A percentile compares a stretch with the other conserved stretches of the same genome.
These are phyloP conservation scores for Alectoris magna DNA, from an alignment of 2,797 vertebrate species.

Conservation along the genomic window DNA sequence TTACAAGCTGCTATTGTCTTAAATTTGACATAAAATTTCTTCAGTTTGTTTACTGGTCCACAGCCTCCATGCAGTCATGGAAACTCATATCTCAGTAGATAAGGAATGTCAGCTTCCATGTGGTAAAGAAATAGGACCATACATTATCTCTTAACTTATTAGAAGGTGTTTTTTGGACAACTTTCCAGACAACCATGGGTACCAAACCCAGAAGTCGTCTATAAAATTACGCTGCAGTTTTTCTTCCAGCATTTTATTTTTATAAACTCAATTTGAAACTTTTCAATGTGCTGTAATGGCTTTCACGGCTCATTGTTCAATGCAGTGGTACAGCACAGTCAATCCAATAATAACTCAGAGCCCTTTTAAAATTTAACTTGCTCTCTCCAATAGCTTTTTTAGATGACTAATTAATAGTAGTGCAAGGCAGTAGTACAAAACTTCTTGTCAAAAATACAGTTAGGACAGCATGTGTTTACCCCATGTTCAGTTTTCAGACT, in stretches of 20 bases:
- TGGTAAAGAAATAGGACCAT: not conserved
- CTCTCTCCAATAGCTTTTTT: not conserved
- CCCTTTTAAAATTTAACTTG: not conserved
- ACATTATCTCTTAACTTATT: not conserved
- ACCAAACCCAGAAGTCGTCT: not conserved
- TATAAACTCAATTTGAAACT: not conserved
- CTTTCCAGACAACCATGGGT: not conserved
- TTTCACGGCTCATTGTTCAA: constrained; percentile 14
- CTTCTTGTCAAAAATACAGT: not conserved
- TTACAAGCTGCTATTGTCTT: not conserved
- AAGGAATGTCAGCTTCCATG: not conserved
- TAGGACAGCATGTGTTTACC: not conserved
- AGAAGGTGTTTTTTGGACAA: not conserved
- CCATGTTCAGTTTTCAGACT: not conserved
- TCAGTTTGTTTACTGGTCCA: not conserved
- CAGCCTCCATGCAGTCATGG: not conserved
- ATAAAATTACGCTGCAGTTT: not conserved
- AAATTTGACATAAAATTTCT: not conserved
- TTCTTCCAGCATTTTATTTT: constrained; percentile 2
- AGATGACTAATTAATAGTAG: not conserved
- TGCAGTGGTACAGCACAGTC: not conserved
- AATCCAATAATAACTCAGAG: not conserved
- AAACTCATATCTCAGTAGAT: not conserved
- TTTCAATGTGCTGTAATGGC: not conserved
- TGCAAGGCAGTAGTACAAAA: not conserved